Conservation (phyloP, 2,888 invertebrate genomes). For the Drosophila parthenogenetica region DNA sequence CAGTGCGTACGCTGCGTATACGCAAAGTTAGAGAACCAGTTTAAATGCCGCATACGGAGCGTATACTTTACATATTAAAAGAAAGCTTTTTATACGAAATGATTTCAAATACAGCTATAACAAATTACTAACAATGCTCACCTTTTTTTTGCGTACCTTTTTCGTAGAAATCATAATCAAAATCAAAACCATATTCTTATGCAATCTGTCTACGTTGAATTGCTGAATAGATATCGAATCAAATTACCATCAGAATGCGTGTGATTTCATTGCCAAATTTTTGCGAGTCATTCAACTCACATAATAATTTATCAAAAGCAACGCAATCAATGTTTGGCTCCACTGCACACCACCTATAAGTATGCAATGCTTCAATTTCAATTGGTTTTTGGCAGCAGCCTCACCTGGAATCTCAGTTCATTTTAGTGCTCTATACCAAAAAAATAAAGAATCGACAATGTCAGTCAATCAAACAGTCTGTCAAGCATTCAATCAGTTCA, state of each 20-base stretch:
- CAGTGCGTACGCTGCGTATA: conserved; percentile 43
- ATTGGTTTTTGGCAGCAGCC: conserved; percentile 27
- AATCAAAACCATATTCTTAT: conserved; percentile 1
- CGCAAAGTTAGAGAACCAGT: conserved; percentile 24
- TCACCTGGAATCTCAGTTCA: background rate
- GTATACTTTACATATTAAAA: background rate
- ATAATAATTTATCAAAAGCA: conserved; percentile 44
- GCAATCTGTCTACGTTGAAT: conserved; percentile 2
- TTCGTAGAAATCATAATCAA: conserved; percentile 2
- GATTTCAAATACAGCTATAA: background rate
- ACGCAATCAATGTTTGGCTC: conserved; percentile 30
- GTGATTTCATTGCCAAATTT: conserved; percentile 13
- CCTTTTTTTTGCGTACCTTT: background rate
- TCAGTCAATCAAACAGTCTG: conserved; percentile 41
- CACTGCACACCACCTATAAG: conserved; percentile 34
- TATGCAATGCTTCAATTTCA: conserved; percentile 39
- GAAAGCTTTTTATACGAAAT: background rate
- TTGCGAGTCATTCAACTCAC: conserved; percentile 40
- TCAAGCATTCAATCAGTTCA: conserved; percentile 42
- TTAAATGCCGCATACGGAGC: background rate
- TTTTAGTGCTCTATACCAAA: background rate
- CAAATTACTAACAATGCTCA: background rate
- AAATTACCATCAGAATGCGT: conserved; percentile 11
- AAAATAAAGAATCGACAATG: conserved; percentile 20
- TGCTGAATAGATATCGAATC: conserved; percentile 14